Evolutionary conservation across 2,113 vertebrate genomes (phyloP), one percentile per base, ranked within the genome.

Genomic region (Xenopus laevis): DNA sequence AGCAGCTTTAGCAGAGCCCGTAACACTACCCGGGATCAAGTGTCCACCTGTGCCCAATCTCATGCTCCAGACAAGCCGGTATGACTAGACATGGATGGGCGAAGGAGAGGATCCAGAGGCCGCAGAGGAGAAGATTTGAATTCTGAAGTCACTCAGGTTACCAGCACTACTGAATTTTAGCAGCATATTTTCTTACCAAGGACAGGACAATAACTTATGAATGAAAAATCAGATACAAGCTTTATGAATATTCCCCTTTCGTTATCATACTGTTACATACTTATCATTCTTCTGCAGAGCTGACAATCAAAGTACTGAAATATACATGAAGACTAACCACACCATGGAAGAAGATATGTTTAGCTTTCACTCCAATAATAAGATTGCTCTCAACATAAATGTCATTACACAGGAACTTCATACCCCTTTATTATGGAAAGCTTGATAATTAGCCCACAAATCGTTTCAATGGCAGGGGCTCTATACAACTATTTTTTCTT

Each of bases 111-210:
- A 81, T 90, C 87, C 71, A 79, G 17, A 11, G 80, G 81, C 7
- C 79, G 20, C 0, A 40, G 69, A 4, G 83, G 81, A 47, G 87
- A 89, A 0, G 90, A 93, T 40, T 77, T 88, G 71, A 88, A 83
- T 46, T 90, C 91, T 0, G 94, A 95, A 73, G 85, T 90, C n/a
- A 92, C 95, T 9, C 94, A 92, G 82, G 88, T 93, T 82, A 89
- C 90, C 65, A 77, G 74, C 57, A 92, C 88, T 63, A 92, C 81
- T 0, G 86, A 88, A 79, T 65, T 91, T 71, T 91, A 86, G 85
- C 78, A 77, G 47, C 17, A 74, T 16, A 58, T 10, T 58, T 58
- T 58, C 55, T 5, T 58, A 20, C 55, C 18, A 20, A 58, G 55
- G 8, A 18, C 18, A 40, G 33, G 33, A 40, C 33, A 17, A 21